phyloP scores from a whole-genome alignment of 2,888 invertebrate genomes.

The Dicyrtoma fusca region DNA sequence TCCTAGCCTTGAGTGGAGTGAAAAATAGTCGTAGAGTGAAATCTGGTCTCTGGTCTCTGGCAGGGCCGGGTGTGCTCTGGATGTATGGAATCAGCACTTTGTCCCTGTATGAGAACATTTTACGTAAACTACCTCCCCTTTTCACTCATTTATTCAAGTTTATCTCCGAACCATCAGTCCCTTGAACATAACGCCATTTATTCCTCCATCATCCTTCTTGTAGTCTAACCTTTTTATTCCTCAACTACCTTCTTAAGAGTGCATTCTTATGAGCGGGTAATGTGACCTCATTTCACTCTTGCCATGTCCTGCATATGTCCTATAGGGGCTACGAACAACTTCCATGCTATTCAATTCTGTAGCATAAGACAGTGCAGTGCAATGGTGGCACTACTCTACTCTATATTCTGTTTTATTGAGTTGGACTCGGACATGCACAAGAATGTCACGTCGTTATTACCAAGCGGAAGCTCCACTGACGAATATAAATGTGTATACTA shows the following conservation, averaged over 20 bases:
- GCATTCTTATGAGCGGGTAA: neutral
- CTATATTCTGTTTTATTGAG: too few relatives aligned
- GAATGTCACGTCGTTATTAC: too few relatives aligned
- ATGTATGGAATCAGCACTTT: conserved; percentile 27
- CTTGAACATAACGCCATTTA: conserved; percentile 21
- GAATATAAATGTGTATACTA: too few relatives aligned
- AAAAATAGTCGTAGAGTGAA: neutral
- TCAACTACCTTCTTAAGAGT: neutral
- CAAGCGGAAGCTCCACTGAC: too few relatives aligned
- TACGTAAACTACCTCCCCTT: conserved; percentile 19
- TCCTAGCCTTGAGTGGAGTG: neutral
- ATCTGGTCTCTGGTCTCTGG: too few relatives aligned
- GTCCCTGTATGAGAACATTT: conserved; percentile 6
- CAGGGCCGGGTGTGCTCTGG: too few relatives aligned
- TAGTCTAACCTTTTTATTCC: neutral
- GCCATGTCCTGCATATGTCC: too few relatives aligned
- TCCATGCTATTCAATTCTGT: too few relatives aligned
- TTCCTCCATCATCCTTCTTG: conserved; percentile 3
- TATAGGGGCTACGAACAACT: too few relatives aligned
- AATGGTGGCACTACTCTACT: too few relatives aligned
- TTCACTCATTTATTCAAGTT: conserved; percentile 32
- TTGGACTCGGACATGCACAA: too few relatives aligned
- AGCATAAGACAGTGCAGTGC: too few relatives aligned
- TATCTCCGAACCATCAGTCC: conserved; percentile 29
- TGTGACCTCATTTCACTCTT: conserved; percentile 1